Base-by-base conservation (phyloP, 2,113 vertebrate species). In the Anoura caudifer region DNA sequence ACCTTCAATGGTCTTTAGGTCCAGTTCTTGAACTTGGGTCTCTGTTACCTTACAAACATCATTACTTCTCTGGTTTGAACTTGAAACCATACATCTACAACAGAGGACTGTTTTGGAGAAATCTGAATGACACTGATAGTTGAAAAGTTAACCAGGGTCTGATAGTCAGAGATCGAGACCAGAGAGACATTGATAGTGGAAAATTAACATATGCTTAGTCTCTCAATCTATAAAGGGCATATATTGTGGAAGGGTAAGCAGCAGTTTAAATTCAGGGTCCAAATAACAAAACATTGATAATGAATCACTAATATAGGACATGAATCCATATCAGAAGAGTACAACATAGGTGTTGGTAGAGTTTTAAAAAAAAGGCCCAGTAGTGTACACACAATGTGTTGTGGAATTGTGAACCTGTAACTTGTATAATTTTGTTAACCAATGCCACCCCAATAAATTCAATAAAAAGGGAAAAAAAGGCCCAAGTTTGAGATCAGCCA, bases 401-500 rank as follows among this genome's bases (percentile, higher is more conserved):
- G 12, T 63, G 28, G 28, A 63, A 31, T 63, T 63, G 61, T 63
- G 61, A 9, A 63, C 61, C 61, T 63, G 61, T 63, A 63, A 63
- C 28, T 26, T 63, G 28, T 63, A 63, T 63, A 63, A 63, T 31
- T 31, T 63, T 31, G 61, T 63, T 63, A 63, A 63, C 61, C 61
- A 31, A 15, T 63, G 61, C 4, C 28, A 31, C 61, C 28, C 12
- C 61, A 31, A 63, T 63, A 63, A 31, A 63, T 63, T 63, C 61
- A 63, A 63, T 63, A 63, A 63, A 63, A 15, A 14, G 4, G 61
- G 16, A 12, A 8, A 28, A 45, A 87, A 88, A 83, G 50, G n/a
- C n/a, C 85, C 20, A 56, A 50, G 84, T 76, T 76, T 83, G 69
- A 88, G 77, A 77, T 93, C 61, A 95, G 79, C 61, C 90, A 50